Base-by-base conservation (phyloP, 2,797 vertebrate genomes). In the Etheostoma perlongum region DNA sequence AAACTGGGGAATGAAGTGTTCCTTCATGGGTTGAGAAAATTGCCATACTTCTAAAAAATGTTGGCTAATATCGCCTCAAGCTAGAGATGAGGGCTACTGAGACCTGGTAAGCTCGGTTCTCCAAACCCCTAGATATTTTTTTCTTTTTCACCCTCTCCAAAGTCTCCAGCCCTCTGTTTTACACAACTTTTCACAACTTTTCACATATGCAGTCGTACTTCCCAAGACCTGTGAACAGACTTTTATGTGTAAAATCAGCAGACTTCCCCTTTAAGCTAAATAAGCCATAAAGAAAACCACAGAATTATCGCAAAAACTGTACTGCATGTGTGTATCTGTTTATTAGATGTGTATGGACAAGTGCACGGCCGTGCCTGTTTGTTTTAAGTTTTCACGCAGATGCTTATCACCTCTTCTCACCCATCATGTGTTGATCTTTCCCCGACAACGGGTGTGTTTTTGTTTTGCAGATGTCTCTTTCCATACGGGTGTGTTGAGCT, bases 401-500 rank as follows among this genome's bases (percentile, higher is more conserved):
- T 79, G 53, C 68, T 80, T 77, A 87, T 92, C 82, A 68, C 19
- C 62, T 77, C 42, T 72, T 68, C 65, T 73, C 62, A 66, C 58
- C 66, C 79, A 78, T 89, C 72, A 5, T 13, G 47, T 51, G 53
- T 25, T 51, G 83, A 89, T 81, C 72, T 85, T 70, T 85, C 23
- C 74, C 55, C 12, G n/a, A 48, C 66, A 49, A 66, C 70, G 13
- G 62, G 52, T 33, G 63, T 87, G 68, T 82, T 84, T 85, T 78
- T 75, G 55, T 85, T 84, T 77, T 67, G 73, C 59, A 72, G 55
- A 79, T 46, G 42, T 78, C 67, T 81, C 53, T 81, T 86, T 88
- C 85, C 82, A 85, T 81, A 18, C 67, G 66, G 90, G 85, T 12
- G 72, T 33, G 53, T 47, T 68, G 60, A 76, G 66, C 73, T 79